Conservation (phyloP, 2,113 vertebrate species). For the Austrofundulus limnaeus region DNA sequence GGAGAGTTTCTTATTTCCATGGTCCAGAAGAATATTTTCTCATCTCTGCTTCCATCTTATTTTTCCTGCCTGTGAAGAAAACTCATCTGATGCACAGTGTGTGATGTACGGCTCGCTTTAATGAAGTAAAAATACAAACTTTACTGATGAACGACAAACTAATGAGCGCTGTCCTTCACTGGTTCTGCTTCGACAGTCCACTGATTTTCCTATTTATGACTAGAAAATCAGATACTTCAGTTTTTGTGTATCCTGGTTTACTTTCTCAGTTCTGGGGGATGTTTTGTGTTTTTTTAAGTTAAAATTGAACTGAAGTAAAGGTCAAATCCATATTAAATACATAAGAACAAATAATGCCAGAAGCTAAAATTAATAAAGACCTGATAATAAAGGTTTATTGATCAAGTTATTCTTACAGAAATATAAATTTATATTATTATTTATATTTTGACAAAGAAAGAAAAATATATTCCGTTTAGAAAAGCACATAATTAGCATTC, state of each 20-base stretch:
- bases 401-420: too few relatives aligned
- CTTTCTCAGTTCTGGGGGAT: not conserved
- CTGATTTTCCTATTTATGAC: not conserved
- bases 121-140: slow-evolving; percentile 28
- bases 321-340: too few relatives aligned
- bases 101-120: slow-evolving; percentile 38
- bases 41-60: not conserved
- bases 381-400: too few relatives aligned
- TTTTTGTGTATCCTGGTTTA: not conserved
- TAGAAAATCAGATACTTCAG: not conserved
- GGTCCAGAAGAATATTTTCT: not conserved
- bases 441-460: too few relatives aligned
- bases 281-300: not conserved
- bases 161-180: too few relatives aligned
- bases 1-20: slow-evolving; percentile 37
- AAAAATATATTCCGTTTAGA: too few relatives aligned
- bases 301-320: too few relatives aligned
- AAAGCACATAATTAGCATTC: too few relatives aligned
- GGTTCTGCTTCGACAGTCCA: not conserved
- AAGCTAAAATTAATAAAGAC: too few relatives aligned
- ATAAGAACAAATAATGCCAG: too few relatives aligned
- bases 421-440: too few relatives aligned
- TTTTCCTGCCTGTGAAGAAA: not conserved
- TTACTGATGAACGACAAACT: slow-evolving; percentile 13
- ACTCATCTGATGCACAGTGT: not conserved